Conservation (phyloP, 2,113 vertebrate genomes). For the Oncorhynchus keta region DNA sequence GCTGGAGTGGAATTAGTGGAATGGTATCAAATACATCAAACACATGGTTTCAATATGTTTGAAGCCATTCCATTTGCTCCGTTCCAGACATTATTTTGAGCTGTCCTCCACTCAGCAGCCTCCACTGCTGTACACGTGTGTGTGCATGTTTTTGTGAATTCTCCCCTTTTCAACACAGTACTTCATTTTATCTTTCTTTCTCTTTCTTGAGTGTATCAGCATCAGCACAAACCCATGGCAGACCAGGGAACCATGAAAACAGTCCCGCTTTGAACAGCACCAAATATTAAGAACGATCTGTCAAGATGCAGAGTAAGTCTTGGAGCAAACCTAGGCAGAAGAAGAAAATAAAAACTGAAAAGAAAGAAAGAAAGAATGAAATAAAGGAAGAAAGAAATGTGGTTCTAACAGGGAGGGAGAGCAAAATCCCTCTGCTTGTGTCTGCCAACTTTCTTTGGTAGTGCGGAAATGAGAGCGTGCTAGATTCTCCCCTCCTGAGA, state of each 20-base stretch:
- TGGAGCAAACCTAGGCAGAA: slow-evolving; percentile 68
- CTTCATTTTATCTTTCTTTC: slow-evolving; percentile 24
- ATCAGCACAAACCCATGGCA: slow-evolving; percentile 49
- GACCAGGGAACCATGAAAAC: slow-evolving; percentile 46
- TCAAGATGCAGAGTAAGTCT: slow-evolving; percentile 68
- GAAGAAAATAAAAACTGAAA: slow-evolving; percentile 44
- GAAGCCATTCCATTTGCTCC: too few species aligned
- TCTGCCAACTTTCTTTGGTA: slow-evolving; percentile 78
- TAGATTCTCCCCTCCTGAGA: slow-evolving; percentile 79
- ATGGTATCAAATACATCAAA: too few species aligned
- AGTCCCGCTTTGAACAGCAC: slow-evolving; percentile 43
- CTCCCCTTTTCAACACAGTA: neutral
- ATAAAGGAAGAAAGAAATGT: slow-evolving; percentile 59
- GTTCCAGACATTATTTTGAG: too few species aligned
- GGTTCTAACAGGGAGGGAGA: slow-evolving; percentile 69
- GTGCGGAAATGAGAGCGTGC: slow-evolving; percentile 82
- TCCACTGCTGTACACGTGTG: too few species aligned
- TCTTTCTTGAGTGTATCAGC: slow-evolving; percentile 30
- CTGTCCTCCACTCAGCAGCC: too few species aligned
- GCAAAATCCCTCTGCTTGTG: slow-evolving; percentile 67
- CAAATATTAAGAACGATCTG: slow-evolving; percentile 72
- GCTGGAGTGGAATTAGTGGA: too few species aligned
- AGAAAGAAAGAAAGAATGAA: slow-evolving; percentile 41
- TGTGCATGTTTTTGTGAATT: neutral
- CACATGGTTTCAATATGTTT: too few species aligned